Percentiles rank a stretch among this genome's conserved stretches.
phyloP scores from a whole-genome alignment of 2,113 vertebrate genomes.

The Chaenogobius annularis region DNA sequence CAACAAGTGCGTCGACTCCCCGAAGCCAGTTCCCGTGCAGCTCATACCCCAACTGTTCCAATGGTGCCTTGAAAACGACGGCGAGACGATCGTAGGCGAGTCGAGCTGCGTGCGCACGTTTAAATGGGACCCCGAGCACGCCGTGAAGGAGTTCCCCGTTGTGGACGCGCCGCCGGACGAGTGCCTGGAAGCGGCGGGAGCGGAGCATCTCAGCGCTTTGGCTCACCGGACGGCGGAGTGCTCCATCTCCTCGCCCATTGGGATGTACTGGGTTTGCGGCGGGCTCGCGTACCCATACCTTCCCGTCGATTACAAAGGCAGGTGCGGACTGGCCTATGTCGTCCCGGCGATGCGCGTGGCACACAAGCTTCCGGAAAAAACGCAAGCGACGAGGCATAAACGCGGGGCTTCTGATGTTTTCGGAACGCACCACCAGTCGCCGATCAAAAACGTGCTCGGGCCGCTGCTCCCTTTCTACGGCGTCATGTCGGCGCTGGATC shows the following conservation, averaged over 20 bases:
- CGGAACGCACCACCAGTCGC: conserved; percentile 47
- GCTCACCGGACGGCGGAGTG: conserved; percentile 31
- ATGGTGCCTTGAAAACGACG: conserved; percentile 55
- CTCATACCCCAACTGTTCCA: conserved; percentile 38
- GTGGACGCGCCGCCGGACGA: conserved; percentile 11
- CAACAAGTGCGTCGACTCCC: conserved; percentile 29
- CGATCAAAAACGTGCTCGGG: conserved; percentile 34
- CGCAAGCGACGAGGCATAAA: neutral
- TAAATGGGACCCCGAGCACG: conserved; percentile 11
- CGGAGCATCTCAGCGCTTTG: conserved; percentile 16
- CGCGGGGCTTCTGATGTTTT: conserved; percentile 37
- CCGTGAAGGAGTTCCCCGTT: neutral
- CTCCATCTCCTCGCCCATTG: conserved; percentile 51
- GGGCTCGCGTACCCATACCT: conserved; percentile 44
- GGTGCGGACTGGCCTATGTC: conserved; percentile 52
- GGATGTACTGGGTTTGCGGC: conserved; percentile 63
- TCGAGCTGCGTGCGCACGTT: conserved; percentile 44
- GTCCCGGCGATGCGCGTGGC: conserved; percentile 52
- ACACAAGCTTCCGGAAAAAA: conserved; percentile 23
- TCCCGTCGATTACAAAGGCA: conserved; percentile 51
- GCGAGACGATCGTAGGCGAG: conserved; percentile 15
- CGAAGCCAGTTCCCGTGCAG: conserved; percentile 38
- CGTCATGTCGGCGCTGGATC: conserved; percentile 50
- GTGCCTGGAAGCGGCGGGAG: conserved; percentile 42
- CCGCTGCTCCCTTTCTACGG: conserved; percentile 50